Percentiles rank a stretch among this genome's conserved stretches.
Evolutionary conservation across 2,888 invertebrate species (phyloP).

Genomic region (Idaea aversata): DNA sequence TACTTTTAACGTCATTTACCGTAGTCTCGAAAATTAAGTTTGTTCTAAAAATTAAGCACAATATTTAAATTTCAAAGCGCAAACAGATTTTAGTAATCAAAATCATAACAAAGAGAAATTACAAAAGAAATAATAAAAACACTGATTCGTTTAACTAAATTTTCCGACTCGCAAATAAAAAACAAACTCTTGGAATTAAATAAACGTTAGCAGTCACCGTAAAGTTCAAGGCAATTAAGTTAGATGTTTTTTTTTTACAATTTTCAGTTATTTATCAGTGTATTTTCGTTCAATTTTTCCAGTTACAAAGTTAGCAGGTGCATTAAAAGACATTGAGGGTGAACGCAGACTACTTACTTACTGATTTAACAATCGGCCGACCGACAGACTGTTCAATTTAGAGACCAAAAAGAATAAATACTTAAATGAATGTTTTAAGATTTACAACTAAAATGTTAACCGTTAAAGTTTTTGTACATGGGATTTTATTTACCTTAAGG

Average conservation of each 20-base stretch:
- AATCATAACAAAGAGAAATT: constrained; percentile 7
- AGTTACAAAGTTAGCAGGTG: constrained; percentile 58
- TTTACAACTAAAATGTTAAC: too few relatives aligned
- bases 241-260: constrained; percentile 35
- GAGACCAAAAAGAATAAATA: too few relatives aligned
- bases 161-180: constrained; percentile 20
- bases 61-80: neutral
- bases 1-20: neutral
- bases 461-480: too few relatives aligned
- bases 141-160: neutral
- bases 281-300: constrained; percentile 42
- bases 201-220: constrained; percentile 37
- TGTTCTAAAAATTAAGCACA: neutral
- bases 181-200: constrained; percentile 27
- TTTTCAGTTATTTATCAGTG: constrained; percentile 36
- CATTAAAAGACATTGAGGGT: constrained; percentile 53
- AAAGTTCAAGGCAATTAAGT: constrained; percentile 45
- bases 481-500: too few relatives aligned
- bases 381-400: too few relatives aligned
- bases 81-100: neutral
- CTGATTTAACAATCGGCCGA: neutral
- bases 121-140: constrained; percentile 1
- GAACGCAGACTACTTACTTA: neutral
- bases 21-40: neutral
- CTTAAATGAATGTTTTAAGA: too few relatives aligned